Evolutionary conservation across 2,113 vertebrate genomes (phyloP), one percentile per base, ranked within the genome.

Genomic region (Heliornis fulica): DNA sequence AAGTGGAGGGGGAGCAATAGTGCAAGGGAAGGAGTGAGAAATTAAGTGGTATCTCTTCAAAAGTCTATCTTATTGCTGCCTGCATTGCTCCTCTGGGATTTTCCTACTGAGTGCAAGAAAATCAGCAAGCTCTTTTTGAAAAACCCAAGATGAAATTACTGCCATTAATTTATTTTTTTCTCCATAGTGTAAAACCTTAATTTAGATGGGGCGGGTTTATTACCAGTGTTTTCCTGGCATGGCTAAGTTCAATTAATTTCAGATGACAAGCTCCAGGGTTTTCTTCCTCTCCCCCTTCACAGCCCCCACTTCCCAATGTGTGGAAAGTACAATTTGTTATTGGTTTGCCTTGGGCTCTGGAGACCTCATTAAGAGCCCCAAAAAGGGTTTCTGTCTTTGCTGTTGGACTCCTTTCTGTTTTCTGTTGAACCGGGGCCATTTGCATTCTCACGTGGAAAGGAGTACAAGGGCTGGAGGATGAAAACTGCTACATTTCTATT

Each of bases 351-450:
- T 97, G 97, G 96, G 96, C 98, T 98, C 98, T 96, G 75, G 98
- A 98, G 98, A 98, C 95, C 98, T 98, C 97, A 98, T 98, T 98
- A 98, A 97, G 93, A 87, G 88, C 91, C 77, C 28, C 43, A 83
- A 92, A 97, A 97, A 94, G 87, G 56, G 19, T 81, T 98, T 97
- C 91, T 97, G 10, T 97, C 87, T 97, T 94, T 93, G 75, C 15
- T 95, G 74, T 96, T 95, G 97, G 94, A 97, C 43, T 46, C 86
- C 76, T 97, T 95, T 96, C 91, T 97, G 78, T 92, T 96, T 97
- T 95, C 95, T 97, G 83, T 80, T 96, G 91, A 91, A 93, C 89
- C 89, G 77, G 81, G 65, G 45, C 95, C 65, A 92, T 98, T 97
- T 98, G 65, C 97, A 95, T 97, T 97, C 91, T 97, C 40, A 82